Base-by-base conservation (phyloP, 2,888 invertebrate genomes). In the Beris chalybata region DNA sequence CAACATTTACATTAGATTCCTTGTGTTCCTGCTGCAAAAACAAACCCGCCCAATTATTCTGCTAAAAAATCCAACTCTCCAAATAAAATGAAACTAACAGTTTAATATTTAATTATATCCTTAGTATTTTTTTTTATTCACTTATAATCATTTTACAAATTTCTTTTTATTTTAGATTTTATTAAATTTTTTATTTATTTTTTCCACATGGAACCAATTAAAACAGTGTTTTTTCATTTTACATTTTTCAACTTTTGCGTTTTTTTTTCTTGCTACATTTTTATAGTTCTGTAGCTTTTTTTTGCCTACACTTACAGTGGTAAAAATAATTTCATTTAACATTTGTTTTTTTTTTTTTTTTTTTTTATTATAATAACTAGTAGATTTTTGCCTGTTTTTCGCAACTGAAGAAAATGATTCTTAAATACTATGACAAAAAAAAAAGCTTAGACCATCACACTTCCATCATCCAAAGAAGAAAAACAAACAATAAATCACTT, bases 371-470 rank as follows among this genome's bases (percentile, higher is more conserved):
- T 22, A 50, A 59, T 50, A 52, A n/a, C 52, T 63, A 53, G 11
- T 63, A 30, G 29, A 12, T 58, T 58, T 63, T 30, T 53, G 13
- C 31, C 13, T 53, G 52, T 44, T 50, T 43, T 48, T 12, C 15
- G 38, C 38, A 38, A 38, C 38, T 38, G 38, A 38, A 38, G 38
- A 38, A 48, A 13, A 48, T 48, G 13, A 13, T 48, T 12, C 48
- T 48, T 48, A 48, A 48, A 48, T 11, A 48, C 48, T 48, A 48
- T n/a, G 53, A 54, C 13, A 58, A 58, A 56, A 30, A 58, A n/a
- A 67, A 66, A 48, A 61, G 52, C 61, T 52, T 61, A 61, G 52
- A 69, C 69, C 69, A 69, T 67, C 69, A 69, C 69, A 57, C 69
- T 59, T 64, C 66, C 64, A 61, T 69, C 57, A 69, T 64, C 64